Conservation (phyloP, 2,888 invertebrate species). For the Pseudoips prasinana region DNA sequence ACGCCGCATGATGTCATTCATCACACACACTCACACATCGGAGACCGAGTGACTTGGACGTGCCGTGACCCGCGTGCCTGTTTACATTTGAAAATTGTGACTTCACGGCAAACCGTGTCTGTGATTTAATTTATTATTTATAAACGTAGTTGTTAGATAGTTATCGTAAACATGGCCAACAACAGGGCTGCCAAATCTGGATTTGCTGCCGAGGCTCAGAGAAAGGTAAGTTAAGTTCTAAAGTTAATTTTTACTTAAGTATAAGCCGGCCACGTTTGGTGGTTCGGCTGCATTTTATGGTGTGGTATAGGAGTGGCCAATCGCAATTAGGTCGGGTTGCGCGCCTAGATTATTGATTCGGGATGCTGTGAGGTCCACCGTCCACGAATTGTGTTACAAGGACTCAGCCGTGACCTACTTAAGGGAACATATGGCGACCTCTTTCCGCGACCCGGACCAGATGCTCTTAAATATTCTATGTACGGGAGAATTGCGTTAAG, state of each 20-base stretch:
- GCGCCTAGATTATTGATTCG: conserved; percentile 58
- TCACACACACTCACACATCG: conserved; percentile 72
- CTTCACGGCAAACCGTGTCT: conserved; percentile 66
- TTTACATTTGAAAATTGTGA: conserved; percentile 75
- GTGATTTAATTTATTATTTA: conserved; percentile 70
- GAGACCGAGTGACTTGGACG: conserved; percentile 55
- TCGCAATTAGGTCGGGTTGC: conserved; percentile 41
- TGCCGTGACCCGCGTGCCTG: conserved; percentile 56
- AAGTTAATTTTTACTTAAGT: conserved; percentile 10
- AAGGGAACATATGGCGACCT: conserved; percentile 32
- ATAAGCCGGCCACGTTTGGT: conserved; percentile 36
- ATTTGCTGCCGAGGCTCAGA: conserved; percentile 97
- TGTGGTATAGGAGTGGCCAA: conserved; percentile 30
- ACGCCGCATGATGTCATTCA: conserved; percentile 76
- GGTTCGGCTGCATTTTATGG: conserved; percentile 23
- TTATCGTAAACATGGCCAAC: conserved; percentile 84
- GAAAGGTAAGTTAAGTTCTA: conserved; percentile 87
- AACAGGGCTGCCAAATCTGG: conserved; percentile 95
- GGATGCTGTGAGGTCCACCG: conserved; percentile 70
- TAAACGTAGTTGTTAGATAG: conserved; percentile 52
- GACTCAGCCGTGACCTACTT: conserved; percentile 73
- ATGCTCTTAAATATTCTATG: conserved; percentile 15
- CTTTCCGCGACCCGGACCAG: conserved; percentile 18
- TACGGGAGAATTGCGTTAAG: background rate
- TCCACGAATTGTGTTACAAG: conserved; percentile 55